phyloP scores from a whole-genome alignment of 2,113 vertebrate species.

The Setophaga coronata region DNA sequence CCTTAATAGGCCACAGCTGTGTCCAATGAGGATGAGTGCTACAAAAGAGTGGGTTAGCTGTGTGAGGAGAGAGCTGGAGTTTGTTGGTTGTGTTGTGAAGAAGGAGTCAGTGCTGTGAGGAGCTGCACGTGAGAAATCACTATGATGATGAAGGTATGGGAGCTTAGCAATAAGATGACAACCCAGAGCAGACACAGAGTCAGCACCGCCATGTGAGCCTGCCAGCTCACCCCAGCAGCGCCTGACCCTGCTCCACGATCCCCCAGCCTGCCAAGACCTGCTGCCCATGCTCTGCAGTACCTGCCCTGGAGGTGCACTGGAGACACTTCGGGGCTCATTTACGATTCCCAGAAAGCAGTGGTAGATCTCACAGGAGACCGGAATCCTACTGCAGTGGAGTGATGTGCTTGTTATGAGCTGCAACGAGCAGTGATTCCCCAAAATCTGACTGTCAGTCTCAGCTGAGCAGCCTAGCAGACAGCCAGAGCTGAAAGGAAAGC shows the following conservation, averaged over 20 bases:
- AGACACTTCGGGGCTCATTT: not conserved
- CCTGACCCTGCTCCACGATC: accelerated
- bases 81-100: too few species aligned
- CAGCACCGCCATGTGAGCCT: not conserved
- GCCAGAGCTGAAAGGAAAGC: not conserved
- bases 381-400: not conserved
- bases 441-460: not conserved
- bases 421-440: not conserved
- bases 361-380: not conserved
- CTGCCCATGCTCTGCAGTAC: accelerated
- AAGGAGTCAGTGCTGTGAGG: too few species aligned
- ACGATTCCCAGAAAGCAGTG: not conserved
- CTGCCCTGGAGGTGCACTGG: accelerated
- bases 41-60: too few species aligned
- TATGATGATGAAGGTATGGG: too few species aligned
- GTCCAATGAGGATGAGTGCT: too few species aligned
- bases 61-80: accelerated
- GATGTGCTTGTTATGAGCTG: not conserved
- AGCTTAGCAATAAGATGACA: too few species aligned
- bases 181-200: not conserved
- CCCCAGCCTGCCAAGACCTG: not conserved
- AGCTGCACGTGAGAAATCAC: accelerated
- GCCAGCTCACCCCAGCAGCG: not conserved
- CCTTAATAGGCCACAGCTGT: too few species aligned
- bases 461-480: not conserved